Evolutionary conservation across 2,888 invertebrate species (phyloP).

Genomic region (Epinotia bilunana): DNA sequence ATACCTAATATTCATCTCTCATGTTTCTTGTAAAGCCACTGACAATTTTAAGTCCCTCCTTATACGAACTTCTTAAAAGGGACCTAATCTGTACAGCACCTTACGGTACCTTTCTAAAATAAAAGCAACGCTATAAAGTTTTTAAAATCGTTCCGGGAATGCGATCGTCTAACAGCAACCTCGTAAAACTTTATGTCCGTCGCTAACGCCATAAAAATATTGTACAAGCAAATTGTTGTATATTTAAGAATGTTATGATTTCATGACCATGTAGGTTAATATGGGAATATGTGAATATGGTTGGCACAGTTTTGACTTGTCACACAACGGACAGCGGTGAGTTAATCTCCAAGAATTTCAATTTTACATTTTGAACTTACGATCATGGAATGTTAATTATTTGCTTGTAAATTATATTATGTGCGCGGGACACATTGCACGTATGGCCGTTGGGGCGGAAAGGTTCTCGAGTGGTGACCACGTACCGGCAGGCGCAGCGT

Average conservation of each 20-base stretch:
- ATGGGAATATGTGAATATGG: background rate
- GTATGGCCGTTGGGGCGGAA: too few relatives aligned
- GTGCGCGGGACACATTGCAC: too few relatives aligned
- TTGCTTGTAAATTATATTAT: too few relatives aligned
- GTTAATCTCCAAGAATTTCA: too few relatives aligned
- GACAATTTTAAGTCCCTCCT: too few relatives aligned
- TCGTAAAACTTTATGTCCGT: slow-evolving; percentile 67
- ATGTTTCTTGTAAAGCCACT: too few relatives aligned
- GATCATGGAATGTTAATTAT: too few relatives aligned
- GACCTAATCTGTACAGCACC: background rate
- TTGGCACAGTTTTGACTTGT: background rate
- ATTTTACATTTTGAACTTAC: too few relatives aligned
- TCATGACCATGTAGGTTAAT: slow-evolving; percentile 19
- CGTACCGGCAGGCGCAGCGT: too few relatives aligned
- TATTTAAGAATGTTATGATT: slow-evolving; percentile 47
- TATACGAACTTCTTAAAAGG: background rate
- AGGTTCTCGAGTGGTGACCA: too few relatives aligned
- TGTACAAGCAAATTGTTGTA: slow-evolving; percentile 59
- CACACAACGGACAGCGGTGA: too few relatives aligned
- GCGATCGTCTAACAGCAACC: slow-evolving; percentile 47
- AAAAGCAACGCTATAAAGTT: slow-evolving; percentile 27
- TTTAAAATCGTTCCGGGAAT: slow-evolving; percentile 41
- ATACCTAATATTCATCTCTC: too few relatives aligned
- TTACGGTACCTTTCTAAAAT: background rate
- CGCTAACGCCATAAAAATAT: slow-evolving; percentile 61